Evolutionary conservation across 2,888 invertebrate species (phyloP), one percentile per base, ranked within the genome.

Genomic region (Erebia epiphron): DNA sequence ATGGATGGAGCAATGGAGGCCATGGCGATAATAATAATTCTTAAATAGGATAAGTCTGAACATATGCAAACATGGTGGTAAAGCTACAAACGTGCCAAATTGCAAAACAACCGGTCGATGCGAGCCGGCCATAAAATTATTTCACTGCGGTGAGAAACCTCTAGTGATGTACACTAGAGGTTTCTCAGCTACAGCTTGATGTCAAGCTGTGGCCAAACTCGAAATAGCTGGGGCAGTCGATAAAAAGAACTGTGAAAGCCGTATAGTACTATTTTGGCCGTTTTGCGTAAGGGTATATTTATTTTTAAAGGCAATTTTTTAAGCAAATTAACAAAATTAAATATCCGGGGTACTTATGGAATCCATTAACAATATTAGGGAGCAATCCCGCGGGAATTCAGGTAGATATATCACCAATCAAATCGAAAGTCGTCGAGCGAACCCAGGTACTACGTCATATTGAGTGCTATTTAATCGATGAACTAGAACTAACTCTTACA

Each of bases 71-170:
- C 54, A 10, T 41, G 41, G 11, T 67, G 67, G 67, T 67, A 58
- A 11, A n/a, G 16, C 35, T 67, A 67, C 57, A 85, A 84, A 85
- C 86, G 85, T 86, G 86, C 84, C 83, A 78, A 86, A 87, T 86
- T 83, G 82, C 84, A 86, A 86, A 88, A 87, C 85, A 86, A 88
- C 86, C 83, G 85, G 86, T 85, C 77, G 76, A 80, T 82, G 80
- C 79, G 79, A 81, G 81, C 82, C 83, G 81, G 77, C 79, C 79
- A 84, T 81, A 80, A 84, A 83, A 80, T 83, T 83, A 85, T 85
- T 86, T 82, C 79, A 79, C 83, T 82, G 83, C 80, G 78, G 81
- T 83, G 83, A 82, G 80, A 83, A 78, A 78, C 77, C 79, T 76
- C 78, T 57, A 69, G 71, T 60, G 46, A n/a, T n/a, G n/a, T n/a